A percentile compares a stretch with the other conserved stretches of the same genome.
phyloP scores from a whole-genome alignment of 2,113 vertebrate genomes.

The Phrynocephalus versicolor region DNA sequence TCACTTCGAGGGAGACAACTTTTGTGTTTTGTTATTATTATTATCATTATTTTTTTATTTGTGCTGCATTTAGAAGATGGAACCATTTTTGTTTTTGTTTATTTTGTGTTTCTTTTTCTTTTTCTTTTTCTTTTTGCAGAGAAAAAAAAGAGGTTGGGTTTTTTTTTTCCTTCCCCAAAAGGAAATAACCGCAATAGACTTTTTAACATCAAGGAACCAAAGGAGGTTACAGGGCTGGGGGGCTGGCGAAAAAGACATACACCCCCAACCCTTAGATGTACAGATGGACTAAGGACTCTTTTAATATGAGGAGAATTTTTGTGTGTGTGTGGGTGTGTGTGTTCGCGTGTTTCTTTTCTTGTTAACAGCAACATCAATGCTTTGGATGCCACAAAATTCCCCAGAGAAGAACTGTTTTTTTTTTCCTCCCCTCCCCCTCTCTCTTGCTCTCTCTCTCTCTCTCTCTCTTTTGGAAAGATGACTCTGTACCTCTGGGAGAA shows the following conservation, averaged over 20 bases:
- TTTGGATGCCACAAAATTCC: conserved; percentile 4
- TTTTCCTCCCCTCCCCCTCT: neutral
- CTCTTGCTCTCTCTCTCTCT: neutral
- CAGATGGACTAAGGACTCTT: conserved; percentile 45
- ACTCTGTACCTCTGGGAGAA: conserved; percentile 5
- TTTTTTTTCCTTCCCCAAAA: conserved; percentile 55
- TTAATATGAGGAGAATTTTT: conserved; percentile 47
- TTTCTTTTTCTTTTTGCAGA: conserved; percentile 61
- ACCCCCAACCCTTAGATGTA: conserved; percentile 14
- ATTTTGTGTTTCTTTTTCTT: conserved; percentile 1
- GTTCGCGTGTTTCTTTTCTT: conserved; percentile 33
- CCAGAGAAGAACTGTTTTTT: conserved; percentile 31
- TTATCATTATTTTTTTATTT: neutral
- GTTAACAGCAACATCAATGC: conserved; percentile 24
- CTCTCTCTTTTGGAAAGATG: neutral
- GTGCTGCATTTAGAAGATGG: conserved; percentile 43
- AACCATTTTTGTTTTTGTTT: conserved; percentile 20
- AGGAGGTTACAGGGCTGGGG: conserved; percentile 63
- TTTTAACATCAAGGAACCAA: conserved; percentile 72
- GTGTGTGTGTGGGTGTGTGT: conserved; percentile 42
- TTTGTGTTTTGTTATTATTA: neutral
- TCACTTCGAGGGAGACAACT: conserved; percentile 20
- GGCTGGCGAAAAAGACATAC: conserved; percentile 42
- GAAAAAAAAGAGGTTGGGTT: conserved; percentile 61
- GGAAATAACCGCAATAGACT: conserved; percentile 47